Evolutionary conservation across 2,113 vertebrate genomes (phyloP).

Genomic region (Parus major): DNA sequence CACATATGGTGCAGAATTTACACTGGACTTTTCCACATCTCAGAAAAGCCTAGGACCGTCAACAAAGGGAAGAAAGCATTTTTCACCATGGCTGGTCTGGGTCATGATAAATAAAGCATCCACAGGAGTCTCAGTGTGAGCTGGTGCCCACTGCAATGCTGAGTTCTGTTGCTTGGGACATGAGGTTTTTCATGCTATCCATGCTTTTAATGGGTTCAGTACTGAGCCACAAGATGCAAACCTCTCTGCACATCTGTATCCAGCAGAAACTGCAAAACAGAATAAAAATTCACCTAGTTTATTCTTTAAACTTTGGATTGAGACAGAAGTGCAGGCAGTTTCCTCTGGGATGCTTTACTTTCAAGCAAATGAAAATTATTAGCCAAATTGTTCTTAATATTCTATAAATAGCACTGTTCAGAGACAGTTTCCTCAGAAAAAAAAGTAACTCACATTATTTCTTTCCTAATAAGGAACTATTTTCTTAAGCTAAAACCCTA

Average conservation of each 20-base stretch:
- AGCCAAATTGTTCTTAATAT: background rate
- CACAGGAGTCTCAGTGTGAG: background rate
- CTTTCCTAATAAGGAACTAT: background rate
- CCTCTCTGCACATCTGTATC: background rate
- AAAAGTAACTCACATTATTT: background rate
- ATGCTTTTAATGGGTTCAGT: fast-evolving
- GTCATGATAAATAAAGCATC: fast-evolving
- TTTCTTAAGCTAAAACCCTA: background rate
- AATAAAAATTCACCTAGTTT: background rate
- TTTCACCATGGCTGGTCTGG: background rate
- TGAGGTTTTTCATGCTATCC: background rate
- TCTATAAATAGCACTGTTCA: background rate
- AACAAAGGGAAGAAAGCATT: background rate
- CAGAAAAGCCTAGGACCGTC: background rate
- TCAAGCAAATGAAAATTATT: background rate
- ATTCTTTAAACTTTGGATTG: background rate
- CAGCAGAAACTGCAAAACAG: background rate
- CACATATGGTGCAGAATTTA: background rate
- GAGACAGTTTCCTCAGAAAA: background rate
- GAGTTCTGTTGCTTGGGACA: background rate
- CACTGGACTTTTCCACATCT: background rate
- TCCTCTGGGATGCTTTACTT: background rate
- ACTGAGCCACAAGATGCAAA: background rate
- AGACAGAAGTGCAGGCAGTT: background rate
- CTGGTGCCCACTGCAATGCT: fast-evolving